Conservation (phyloP, 1,140 invertebrate genomes). For the Cepaea nemoralis region DNA sequence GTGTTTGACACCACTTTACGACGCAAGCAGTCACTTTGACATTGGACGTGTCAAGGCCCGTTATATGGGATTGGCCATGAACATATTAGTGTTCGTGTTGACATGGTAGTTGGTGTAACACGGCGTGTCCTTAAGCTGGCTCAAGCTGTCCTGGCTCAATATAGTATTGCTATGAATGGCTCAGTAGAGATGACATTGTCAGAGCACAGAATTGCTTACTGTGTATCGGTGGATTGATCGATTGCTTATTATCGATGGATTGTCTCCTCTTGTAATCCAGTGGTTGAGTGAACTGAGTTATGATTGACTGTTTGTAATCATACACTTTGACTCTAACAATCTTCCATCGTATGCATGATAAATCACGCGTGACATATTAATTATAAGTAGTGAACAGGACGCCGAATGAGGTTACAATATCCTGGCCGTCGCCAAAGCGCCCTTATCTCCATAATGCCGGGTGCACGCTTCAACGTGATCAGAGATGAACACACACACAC, state of each 20-base stretch:
- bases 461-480: background rate
- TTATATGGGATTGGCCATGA: background rate
- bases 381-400: background rate
- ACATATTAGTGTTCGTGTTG: background rate
- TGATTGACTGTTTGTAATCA: background rate
- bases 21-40: background rate
- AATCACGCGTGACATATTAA: too few species aligned
- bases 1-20: background rate
- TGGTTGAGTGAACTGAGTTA: too few species aligned
- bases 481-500: background rate
- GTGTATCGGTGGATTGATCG: background rate
- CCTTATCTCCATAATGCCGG: background rate
- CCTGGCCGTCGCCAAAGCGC: background rate
- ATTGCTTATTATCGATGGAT: too few species aligned
- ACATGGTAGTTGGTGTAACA: conserved; percentile 13
- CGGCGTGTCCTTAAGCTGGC: background rate
- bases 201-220: background rate
- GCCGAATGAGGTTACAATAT: background rate
- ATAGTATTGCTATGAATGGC: background rate
- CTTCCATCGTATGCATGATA: too few species aligned
- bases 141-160: background rate
- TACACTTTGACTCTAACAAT: background rate
- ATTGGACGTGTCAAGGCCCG: too few species aligned
- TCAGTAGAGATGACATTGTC: background rate
- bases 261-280: too few species aligned